Evolutionary conservation across 2,888 invertebrate species (phyloP), one percentile per base, ranked within the genome.

Genomic region (Platerodrilus igneus): DNA sequence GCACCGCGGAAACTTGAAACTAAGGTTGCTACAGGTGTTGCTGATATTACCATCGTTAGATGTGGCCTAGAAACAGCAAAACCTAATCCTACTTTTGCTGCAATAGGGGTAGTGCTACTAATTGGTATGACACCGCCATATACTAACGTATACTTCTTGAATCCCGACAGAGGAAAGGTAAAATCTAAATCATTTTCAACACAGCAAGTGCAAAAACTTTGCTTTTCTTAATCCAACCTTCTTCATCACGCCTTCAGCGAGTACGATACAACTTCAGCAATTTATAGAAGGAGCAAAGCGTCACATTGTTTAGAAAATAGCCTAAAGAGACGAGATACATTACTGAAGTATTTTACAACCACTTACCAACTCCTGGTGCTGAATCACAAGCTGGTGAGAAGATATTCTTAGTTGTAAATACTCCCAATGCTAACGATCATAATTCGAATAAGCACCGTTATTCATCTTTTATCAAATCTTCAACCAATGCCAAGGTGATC

Each of bases 31-130:
- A 29, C 40, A 45, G 40, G 40, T 13, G 48, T 47, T 48, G 43
- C 46, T 38, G 47, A 44, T 33, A 20, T 22, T 22, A 50, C 48
- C 35, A 46, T 46, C 43, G 48, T 48, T 18, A 47, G 49, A 28
- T 46, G 40, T 20, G 42, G 42, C 28, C 35, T 48, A 27, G n/a
- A 43, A 37, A 39, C 48, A 40, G 41, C 36, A 36, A 36, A 35
- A 16, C 17, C 22, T 31, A 35, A 44, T 35, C 20, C 35, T 36
- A 41, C 36, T 30, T 36, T 44, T 13, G 31, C 27, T 31, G 36
- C 41, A 44, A 22, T 44, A 30, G 32, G 36, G 32, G 40, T 43
- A 40, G 39, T 34, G 15, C 15, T 39, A 9, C 30, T 42, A 21
- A 19, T 38, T 23, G 42, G 33, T 27, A 33, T 39, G 21, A 23